phyloP scores from a whole-genome alignment of 2,888 invertebrate genomes.

The Penaeus monodon region DNA sequence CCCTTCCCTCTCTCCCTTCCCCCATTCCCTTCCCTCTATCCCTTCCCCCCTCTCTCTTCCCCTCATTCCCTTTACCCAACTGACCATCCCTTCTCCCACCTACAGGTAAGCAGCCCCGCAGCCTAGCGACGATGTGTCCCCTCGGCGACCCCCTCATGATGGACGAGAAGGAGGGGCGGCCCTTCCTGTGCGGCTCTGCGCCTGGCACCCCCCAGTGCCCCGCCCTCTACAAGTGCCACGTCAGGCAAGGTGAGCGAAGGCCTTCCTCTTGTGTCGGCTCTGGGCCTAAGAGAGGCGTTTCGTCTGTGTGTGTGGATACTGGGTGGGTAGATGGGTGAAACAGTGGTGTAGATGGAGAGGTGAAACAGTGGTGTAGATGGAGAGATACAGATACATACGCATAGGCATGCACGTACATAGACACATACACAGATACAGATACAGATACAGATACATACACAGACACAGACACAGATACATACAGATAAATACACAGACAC shows the following conservation, averaged over 20 bases:
- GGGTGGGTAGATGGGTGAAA: too few relatives aligned
- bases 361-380: too few relatives aligned
- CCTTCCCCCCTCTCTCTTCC: not conserved
- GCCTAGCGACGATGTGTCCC: constrained; percentile 82
- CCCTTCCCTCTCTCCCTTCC: too few relatives aligned
- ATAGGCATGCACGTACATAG: too few relatives aligned
- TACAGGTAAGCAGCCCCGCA: constrained; percentile 81
- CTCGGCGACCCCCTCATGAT: constrained; percentile 79
- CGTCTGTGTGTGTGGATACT: not conserved
- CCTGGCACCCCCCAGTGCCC: constrained; percentile 88
- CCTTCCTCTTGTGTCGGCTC: too few relatives aligned
- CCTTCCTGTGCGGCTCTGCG: constrained; percentile 85
- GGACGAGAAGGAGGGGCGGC: constrained; percentile 78
- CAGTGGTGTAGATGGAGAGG: too few relatives aligned
- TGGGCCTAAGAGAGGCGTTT: too few relatives aligned
- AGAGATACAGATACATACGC: too few relatives aligned
- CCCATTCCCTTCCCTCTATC: not conserved
- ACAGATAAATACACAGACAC: too few relatives aligned
- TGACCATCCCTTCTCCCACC: constrained; percentile 43
- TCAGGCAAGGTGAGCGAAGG: constrained; percentile 76
- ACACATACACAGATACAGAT: too few relatives aligned
- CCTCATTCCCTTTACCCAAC: not conserved
- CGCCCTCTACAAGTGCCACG: constrained; percentile 83
- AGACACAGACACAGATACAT: too few relatives aligned
- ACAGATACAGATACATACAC: too few relatives aligned